These are phyloP conservation scores for Germaria angustata DNA, from an alignment of 2,888 invertebrate species.

Conservation along the genomic window DNA sequence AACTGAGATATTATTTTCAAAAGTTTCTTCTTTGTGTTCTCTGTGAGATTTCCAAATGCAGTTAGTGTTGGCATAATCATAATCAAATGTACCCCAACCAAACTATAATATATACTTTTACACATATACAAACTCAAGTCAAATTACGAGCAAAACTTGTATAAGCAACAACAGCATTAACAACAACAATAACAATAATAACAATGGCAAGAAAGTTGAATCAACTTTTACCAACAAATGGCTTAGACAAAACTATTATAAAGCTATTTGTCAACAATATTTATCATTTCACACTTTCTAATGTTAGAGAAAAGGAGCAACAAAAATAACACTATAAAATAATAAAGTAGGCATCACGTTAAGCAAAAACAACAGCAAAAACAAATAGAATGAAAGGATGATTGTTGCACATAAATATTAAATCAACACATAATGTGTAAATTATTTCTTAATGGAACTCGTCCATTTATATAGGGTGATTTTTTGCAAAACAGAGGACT, in stretches of 20 bases:
- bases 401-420: slow-evolving; percentile 32
- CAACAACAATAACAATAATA: no score
- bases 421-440: slow-evolving; percentile 49
- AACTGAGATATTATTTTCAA: background rate
- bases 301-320: slow-evolving; percentile 12
- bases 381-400: slow-evolving; percentile 11
- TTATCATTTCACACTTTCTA: slow-evolving; percentile 63
- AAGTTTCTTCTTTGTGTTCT: background rate
- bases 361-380: slow-evolving; percentile 11
- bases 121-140: background rate
- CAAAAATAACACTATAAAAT: slow-evolving; percentile 4
- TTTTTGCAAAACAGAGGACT: no score
- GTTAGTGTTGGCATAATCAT: slow-evolving; percentile 45
- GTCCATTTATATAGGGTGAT: no score
- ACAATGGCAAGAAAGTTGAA: slow-evolving; percentile 19
- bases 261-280: slow-evolving; percentile 64
- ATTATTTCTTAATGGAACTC: no score
- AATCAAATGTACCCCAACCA: background rate
- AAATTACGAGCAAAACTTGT: background rate
- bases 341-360: slow-evolving; percentile 19
- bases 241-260: slow-evolving; percentile 66
- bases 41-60: background rate
- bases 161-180: slow-evolving; percentile 6
- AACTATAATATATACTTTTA: no score
- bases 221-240: slow-evolving; percentile 59